phyloP scores from a whole-genome alignment of 2,888 invertebrate genomes.

The Caenorhabditis sp. region DNA sequence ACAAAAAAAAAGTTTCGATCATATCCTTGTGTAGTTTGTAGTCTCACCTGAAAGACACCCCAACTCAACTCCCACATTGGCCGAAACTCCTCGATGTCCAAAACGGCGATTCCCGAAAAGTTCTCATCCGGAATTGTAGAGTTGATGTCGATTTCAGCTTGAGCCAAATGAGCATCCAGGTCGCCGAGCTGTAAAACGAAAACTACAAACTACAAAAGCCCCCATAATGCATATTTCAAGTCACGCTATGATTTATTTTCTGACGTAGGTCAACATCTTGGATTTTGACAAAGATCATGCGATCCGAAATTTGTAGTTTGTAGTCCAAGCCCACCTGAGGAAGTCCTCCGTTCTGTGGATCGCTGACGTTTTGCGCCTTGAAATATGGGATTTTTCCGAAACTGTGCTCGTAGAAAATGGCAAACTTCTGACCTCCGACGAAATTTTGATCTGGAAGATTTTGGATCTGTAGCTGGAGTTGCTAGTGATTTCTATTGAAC shows the following conservation, averaged over 20 bases:
- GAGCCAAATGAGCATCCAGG: slow-evolving; percentile 37
- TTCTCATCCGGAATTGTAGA: slow-evolving; percentile 67
- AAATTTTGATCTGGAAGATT: slow-evolving; percentile 56
- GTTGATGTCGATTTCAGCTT: slow-evolving; percentile 55
- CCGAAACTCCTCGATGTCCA: slow-evolving; percentile 74
- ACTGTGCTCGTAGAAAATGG: slow-evolving; percentile 70
- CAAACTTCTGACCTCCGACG: slow-evolving; percentile 61
- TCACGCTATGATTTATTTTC: no score
- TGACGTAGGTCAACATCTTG: no score
- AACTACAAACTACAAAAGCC: no score
- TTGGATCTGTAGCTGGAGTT: background rate
- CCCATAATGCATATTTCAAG: no score
- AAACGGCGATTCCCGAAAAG: slow-evolving; percentile 69
- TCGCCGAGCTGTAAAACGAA: slow-evolving; percentile 41
- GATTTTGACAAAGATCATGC: no score
- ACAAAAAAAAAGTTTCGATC: no score
- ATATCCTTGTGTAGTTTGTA: background rate
- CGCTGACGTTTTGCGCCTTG: slow-evolving; percentile 37
- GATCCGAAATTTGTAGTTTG: no score
- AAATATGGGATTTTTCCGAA: slow-evolving; percentile 71
- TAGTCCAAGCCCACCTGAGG: slow-evolving; percentile 64
- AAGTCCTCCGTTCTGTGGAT: slow-evolving; percentile 71
- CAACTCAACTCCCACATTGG: slow-evolving; percentile 71
- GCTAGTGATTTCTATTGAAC: no score
- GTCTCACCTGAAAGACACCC: slow-evolving; percentile 62